These are phyloP conservation scores for Ptilorrhoa leucosticta DNA, from an alignment of 2,113 vertebrate genomes.

Conservation along the genomic window DNA sequence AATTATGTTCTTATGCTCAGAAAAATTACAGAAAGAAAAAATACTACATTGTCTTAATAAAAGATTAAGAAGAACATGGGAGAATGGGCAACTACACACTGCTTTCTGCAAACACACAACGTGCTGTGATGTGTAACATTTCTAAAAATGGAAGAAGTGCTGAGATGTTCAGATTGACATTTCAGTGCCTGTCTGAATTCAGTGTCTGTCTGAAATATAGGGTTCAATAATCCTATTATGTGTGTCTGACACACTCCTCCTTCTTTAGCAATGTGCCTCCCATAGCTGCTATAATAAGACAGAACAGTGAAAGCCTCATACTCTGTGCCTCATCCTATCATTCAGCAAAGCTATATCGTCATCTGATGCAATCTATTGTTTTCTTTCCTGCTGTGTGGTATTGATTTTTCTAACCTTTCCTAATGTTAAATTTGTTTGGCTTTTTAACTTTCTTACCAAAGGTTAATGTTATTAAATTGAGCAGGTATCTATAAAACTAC, in stretches of 20 bases:
- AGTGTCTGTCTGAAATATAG: neutral
- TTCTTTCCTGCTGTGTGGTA: slow-evolving; percentile 35
- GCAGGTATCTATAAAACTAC: neutral
- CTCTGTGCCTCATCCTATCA: neutral
- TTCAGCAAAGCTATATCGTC: neutral
- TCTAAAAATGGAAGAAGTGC: neutral
- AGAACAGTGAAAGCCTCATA: neutral
- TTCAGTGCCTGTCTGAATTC: slow-evolving; percentile 15
- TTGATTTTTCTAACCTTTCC: slow-evolving; percentile 63
- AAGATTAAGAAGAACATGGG: neutral
- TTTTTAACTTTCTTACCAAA: slow-evolving; percentile 51
- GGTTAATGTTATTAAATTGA: slow-evolving; percentile 44
- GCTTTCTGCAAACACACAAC: neutral
- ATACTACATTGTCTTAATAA: neutral
- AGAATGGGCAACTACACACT: neutral
- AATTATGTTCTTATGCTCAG: neutral
- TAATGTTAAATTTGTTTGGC: slow-evolving; percentile 50
- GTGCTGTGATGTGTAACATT: neutral
- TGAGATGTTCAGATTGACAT: slow-evolving; percentile 4
- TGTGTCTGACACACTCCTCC: slow-evolving; percentile 3
- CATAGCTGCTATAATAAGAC: neutral
- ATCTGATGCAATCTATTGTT: slow-evolving; percentile 24
- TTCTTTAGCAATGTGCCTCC: neutral
- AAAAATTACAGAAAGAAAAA: neutral
- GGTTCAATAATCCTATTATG: slow-evolving; percentile 48